Evolutionary conservation across 2,888 invertebrate species (phyloP).

Genomic region (Lepidochitona cinerea): DNA sequence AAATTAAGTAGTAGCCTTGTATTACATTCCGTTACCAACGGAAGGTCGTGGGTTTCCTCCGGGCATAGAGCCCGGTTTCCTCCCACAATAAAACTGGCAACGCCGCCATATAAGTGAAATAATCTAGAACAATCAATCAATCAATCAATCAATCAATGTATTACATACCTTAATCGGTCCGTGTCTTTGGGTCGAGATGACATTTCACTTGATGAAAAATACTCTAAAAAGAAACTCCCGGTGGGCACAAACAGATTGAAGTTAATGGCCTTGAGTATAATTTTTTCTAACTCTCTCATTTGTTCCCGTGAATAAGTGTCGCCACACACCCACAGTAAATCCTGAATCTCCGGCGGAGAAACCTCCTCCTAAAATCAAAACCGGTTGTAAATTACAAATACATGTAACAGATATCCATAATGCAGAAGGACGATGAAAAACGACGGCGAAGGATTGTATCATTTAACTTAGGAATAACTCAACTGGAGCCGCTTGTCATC

Average conservation of each 20-base stretch:
- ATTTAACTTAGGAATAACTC: too few species aligned
- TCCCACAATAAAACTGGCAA: too few species aligned
- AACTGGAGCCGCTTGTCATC: too few species aligned
- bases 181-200: neutral
- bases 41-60: too few species aligned
- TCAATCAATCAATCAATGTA: too few species aligned
- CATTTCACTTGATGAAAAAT: conserved; percentile 30
- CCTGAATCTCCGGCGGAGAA: conserved; percentile 53
- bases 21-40: too few species aligned
- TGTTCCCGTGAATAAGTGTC: conserved; percentile 45
- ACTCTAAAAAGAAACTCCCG: conserved; percentile 54
- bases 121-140: too few species aligned
- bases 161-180: neutral
- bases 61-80: too few species aligned
- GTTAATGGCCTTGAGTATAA: conserved; percentile 48
- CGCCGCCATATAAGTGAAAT: too few species aligned
- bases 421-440: neutral
- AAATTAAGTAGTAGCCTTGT: too few species aligned
- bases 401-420: neutral
- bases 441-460: neutral
- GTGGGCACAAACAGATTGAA: conserved; percentile 58
- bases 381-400: neutral
- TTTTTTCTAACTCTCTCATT: conserved; percentile 48
- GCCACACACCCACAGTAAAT: conserved; percentile 43
- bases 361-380: conserved; percentile 49